Conservation (phyloP, 2,888 invertebrate genomes). For the Ephialtes manifestator region DNA sequence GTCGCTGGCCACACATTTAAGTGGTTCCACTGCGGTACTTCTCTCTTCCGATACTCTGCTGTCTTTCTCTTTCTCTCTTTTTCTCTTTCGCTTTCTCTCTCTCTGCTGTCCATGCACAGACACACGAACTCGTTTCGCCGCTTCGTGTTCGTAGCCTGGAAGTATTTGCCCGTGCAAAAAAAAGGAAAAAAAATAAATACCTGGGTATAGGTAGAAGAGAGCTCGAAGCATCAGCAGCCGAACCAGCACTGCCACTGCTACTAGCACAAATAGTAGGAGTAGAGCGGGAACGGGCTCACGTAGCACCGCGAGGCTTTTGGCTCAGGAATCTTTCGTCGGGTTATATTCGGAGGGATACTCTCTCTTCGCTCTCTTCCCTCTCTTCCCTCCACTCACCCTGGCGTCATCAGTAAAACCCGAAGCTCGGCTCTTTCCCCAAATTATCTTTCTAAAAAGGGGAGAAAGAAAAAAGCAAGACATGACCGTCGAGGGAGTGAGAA, state of each 20-base stretch:
- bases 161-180: slow-evolving; percentile 49
- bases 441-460: slow-evolving; percentile 50
- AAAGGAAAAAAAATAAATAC: slow-evolving; percentile 40
- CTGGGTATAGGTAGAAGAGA: slow-evolving; percentile 35
- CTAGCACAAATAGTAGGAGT: slow-evolving; percentile 29
- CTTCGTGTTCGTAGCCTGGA: slow-evolving; percentile 40
- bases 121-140: slow-evolving; percentile 48
- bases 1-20: slow-evolving; percentile 68
- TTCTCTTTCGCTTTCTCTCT: slow-evolving; percentile 23
- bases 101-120: slow-evolving; percentile 15
- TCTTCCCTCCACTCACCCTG: slow-evolving; percentile 27
- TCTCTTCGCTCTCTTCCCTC: not conserved
- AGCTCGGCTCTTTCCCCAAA: slow-evolving; percentile 58
- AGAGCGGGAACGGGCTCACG: slow-evolving; percentile 59
- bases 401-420: slow-evolving; percentile 66
- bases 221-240: slow-evolving; percentile 43
- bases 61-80: not conserved
- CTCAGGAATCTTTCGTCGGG: slow-evolving; percentile 65
- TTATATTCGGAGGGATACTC: slow-evolving; percentile 58
- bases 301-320: slow-evolving; percentile 70
- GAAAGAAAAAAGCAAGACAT: slow-evolving; percentile 23
- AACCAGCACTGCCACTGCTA: slow-evolving; percentile 47
- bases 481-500: slow-evolving; percentile 16
- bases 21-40: slow-evolving; percentile 69
- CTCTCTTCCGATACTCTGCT: slow-evolving; percentile 24